phyloP scores from a whole-genome alignment of 2,113 vertebrate species.

The Cyphomyrus plagiostoma region DNA sequence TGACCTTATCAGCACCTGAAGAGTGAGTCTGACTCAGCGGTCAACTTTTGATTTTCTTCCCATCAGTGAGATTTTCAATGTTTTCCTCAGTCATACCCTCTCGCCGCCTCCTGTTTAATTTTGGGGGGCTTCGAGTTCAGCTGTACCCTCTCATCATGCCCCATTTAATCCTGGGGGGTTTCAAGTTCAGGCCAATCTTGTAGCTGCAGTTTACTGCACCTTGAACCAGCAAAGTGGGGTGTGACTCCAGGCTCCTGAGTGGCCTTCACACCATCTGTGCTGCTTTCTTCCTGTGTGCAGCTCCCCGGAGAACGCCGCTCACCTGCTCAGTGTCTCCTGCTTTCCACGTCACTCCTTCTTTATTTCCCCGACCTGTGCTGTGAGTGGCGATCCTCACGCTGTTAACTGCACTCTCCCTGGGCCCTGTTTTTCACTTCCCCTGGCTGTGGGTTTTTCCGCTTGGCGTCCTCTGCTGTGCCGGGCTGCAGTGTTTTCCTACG shows the following conservation, averaged over 20 bases:
- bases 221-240: neutral
- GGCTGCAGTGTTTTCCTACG: neutral
- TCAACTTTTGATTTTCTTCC: neutral
- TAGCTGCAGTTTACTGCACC: neutral
- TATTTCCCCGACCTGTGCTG: neutral
- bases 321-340: too few relatives aligned
- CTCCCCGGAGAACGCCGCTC: neutral
- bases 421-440: neutral
- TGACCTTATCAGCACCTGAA: neutral
- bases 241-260: neutral
- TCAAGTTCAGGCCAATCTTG: neutral
- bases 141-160: neutral
- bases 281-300: neutral
- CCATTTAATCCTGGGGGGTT: neutral
- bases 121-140: neutral
- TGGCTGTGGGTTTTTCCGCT: neutral
- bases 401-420: neutral
- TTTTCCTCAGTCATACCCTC: neutral
- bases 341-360: neutral
- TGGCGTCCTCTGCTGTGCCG: neutral
- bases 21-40: neutral
- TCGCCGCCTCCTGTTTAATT: neutral
- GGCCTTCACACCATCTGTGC: neutral
- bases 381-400: neutral
- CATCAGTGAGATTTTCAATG: neutral